A percentile compares a stretch with the other conserved stretches of the same genome.
Evolutionary conservation across 2,113 vertebrate genomes (phyloP).

Genomic region (Muntiacus reevesi): DNA sequence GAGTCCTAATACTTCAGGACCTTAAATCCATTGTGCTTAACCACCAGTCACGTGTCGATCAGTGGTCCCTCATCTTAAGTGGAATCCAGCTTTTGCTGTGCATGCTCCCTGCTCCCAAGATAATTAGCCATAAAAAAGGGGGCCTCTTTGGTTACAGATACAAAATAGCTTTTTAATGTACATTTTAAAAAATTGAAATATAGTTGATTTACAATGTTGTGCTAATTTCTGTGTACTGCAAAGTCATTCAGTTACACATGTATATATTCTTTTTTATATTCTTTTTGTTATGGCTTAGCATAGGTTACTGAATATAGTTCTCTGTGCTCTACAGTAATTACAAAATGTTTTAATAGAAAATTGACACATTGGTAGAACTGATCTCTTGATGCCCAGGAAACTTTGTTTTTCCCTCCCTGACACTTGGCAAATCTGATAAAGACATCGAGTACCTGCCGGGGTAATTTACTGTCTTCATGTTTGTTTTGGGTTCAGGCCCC

Average conservation of each 20-base stretch:
- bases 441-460: slow-evolving; percentile 69
- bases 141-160: background rate
- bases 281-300: background rate
- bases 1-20: background rate
- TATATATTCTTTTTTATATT: background rate
- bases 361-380: background rate
- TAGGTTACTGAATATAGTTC: background rate
- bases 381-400: background rate
- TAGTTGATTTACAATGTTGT: background rate
- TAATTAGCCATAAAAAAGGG: background rate
- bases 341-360: slow-evolving; percentile 19
- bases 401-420: slow-evolving; percentile 19
- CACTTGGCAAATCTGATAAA: slow-evolving; percentile 48
- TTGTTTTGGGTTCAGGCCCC: slow-evolving; percentile 74
- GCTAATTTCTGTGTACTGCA: background rate
- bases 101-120: fast-evolving
- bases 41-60: background rate
- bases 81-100: background rate
- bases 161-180: background rate
- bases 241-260: background rate
- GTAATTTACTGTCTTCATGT: slow-evolving; percentile 71
- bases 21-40: background rate
- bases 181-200: background rate
- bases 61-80: background rate
- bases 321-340: background rate